Percentiles rank a stretch among this genome's conserved stretches.
phyloP scores from a whole-genome alignment of 2,888 invertebrate genomes.

The Cremastobaeus sp. region DNA sequence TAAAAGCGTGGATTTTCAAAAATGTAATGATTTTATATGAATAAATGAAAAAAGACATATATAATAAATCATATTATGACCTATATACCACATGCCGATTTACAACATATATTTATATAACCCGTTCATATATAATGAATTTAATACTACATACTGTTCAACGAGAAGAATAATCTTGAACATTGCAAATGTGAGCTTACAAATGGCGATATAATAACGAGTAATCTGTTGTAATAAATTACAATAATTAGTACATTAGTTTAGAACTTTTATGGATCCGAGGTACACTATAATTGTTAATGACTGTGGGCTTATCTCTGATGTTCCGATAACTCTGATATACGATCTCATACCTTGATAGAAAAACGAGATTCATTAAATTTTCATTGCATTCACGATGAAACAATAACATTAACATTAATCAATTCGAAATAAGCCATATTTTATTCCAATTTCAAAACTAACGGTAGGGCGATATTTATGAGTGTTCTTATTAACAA shows the following conservation, averaged over 20 bases:
- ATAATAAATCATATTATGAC: neutral
- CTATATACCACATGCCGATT: too few species aligned
- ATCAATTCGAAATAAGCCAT: too few species aligned
- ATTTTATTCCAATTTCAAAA: too few species aligned
- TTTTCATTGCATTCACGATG: too few species aligned
- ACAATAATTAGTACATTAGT: constrained; percentile 13
- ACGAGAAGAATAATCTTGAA: too few species aligned
- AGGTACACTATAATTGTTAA: neutral
- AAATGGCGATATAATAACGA: constrained; percentile 3
- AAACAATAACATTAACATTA: constrained; percentile 17
- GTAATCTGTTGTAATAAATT: constrained; percentile 9
- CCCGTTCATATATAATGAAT: neutral
- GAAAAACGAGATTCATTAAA: constrained; percentile 13
- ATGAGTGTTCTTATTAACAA: too few species aligned
- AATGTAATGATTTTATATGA: constrained; percentile 37
- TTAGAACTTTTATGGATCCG: too few species aligned
- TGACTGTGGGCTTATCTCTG: constrained; percentile 1
- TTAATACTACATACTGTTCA: too few species aligned
- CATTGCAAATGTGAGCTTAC: too few species aligned
- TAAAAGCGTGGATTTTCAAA: constrained; percentile 36
- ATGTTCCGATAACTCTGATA: constrained; percentile 8
- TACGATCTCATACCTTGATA: neutral
- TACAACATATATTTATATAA: too few species aligned
- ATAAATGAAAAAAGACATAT: constrained; percentile 24
- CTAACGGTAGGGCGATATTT: too few species aligned